Evolutionary conservation across 2,113 vertebrate genomes (phyloP).

Genomic region (Sander lucioperca): DNA sequence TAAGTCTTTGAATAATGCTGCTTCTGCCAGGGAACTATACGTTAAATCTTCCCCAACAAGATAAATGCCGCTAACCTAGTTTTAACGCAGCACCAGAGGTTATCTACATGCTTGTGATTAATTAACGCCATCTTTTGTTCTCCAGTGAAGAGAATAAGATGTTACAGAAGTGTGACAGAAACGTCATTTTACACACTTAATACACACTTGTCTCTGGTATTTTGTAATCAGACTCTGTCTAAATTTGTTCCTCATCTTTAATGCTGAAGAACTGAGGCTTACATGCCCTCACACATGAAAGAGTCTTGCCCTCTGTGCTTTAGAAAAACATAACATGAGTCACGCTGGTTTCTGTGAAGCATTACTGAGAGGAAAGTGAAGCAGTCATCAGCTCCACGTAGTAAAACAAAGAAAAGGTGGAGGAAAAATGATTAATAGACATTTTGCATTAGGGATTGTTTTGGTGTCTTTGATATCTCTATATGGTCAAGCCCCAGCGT

Average conservation of each 20-base stretch:
- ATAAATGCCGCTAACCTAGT: background rate
- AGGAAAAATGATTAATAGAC: slow-evolving; percentile 32
- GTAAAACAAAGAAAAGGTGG: slow-evolving; percentile 17
- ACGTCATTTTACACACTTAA: background rate
- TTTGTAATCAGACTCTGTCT: slow-evolving; percentile 52
- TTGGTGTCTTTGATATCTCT: slow-evolving; percentile 18
- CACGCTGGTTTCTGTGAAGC: slow-evolving; percentile 43
- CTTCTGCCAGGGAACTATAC: background rate
- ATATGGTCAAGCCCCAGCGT: no score
- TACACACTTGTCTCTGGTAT: slow-evolving; percentile 1
- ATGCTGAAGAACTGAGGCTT: slow-evolving; percentile 23
- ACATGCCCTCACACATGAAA: slow-evolving; percentile 48
- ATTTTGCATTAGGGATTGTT: slow-evolving; percentile 6
- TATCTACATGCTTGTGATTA: background rate
- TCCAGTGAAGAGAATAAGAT: slow-evolving; percentile 1
- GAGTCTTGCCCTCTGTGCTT: slow-evolving; percentile 35
- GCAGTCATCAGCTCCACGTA: slow-evolving; percentile 28
- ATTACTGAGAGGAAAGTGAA: slow-evolving; percentile 28
- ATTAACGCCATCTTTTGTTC: background rate
- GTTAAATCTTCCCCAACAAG: slow-evolving; percentile 4
- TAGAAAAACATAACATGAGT: slow-evolving; percentile 48
- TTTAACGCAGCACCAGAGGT: slow-evolving; percentile 4
- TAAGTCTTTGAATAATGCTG: slow-evolving; percentile 19
- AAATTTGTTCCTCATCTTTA: slow-evolving; percentile 46
- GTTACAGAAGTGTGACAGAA: background rate